A percentile compares a stretch with the other conserved stretches of the same genome.
These are phyloP conservation scores for Salvelinus fontinalis DNA, from an alignment of 2,113 vertebrate genomes.

Conservation along the genomic window DNA sequence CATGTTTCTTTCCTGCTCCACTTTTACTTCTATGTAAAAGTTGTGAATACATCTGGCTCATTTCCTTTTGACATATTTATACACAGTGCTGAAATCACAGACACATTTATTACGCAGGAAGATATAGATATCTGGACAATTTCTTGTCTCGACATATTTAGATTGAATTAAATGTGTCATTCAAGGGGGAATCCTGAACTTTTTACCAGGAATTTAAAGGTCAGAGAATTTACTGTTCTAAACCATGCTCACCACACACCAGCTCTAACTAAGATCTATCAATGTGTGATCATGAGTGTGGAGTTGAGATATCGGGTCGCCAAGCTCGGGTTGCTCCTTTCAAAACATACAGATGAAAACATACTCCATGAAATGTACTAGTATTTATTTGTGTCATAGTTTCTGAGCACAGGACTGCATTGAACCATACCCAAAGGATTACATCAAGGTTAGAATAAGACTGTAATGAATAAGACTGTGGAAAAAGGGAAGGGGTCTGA, in stretches of 20 bases:
- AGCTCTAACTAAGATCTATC: neutral
- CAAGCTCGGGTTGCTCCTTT: too few species aligned
- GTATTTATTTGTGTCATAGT: too few species aligned
- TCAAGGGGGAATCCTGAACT: conserved; percentile 19
- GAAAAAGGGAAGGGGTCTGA: too few species aligned
- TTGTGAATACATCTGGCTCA: conserved; percentile 34
- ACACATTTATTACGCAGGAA: conserved; percentile 51
- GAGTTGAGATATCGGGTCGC: too few species aligned
- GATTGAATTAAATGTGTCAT: conserved; percentile 9
- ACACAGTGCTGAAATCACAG: conserved; percentile 45
- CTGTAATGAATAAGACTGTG: too few species aligned
- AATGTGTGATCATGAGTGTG: neutral
- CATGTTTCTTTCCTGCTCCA: conserved; percentile 22
- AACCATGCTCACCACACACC: neutral
- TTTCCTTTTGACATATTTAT: conserved; percentile 53
- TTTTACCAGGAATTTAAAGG: neutral
- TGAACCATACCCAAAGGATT: too few species aligned
- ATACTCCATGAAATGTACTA: too few species aligned
- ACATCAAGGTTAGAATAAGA: too few species aligned
- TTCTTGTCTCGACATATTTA: conserved; percentile 47
- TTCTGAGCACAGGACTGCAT: too few species aligned
- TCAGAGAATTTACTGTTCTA: neutral
- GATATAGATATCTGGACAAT: conserved; percentile 55
- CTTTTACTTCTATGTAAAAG: conserved; percentile 19
- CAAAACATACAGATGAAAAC: too few species aligned